Base-by-base conservation (phyloP, 2,797 vertebrate species). In the Corythornis leucogaster region DNA sequence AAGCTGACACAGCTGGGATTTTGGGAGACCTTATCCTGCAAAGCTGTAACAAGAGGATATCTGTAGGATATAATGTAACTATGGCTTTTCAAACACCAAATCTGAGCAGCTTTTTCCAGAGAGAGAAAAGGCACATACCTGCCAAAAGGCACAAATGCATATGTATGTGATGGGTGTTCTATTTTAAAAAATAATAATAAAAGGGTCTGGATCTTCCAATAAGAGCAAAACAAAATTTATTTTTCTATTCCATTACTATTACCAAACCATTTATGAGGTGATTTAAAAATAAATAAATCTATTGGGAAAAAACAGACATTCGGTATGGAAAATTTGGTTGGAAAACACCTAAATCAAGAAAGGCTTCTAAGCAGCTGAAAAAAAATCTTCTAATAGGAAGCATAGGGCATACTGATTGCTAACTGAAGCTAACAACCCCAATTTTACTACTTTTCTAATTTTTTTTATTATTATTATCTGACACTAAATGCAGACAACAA, bases 271-370 rank as follows among this genome's bases (percentile, higher is more conserved):
- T 77, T 48, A 35, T 0, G 2, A n/a, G 8, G 31, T 45, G 12
- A 69, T 91, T 94, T 69, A 54, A 89, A 93, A 85, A 79, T 30
- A 78, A 80, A 69, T 61, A 69, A 68, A 62, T n/a, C 24, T 73
- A 19, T 16, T 79, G 35, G 28, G 15, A 38, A 35, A 38, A 38
- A 85, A 69, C 22, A 80, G 28, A 4, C 6, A 55, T 74, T 83
- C 28, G 45, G 59, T 35, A 50, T 66, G 45, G 40, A 91, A 76
- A 80, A 79, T 55, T 6, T 69, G 20, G 79, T 43, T 73, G 76
- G 18, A 54, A 80, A 93, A 70, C 8, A 73, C 6, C 15, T 45
- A 62, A 63, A 54, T 70, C 31, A 63, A 45, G 57, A 59, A 66
- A 91, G 19, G 57, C 7, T 57, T 74, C 19, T 31, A 54, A 84